Evolutionary conservation across 1,140 invertebrate genomes (phyloP), one percentile per base, ranked within the genome.

Genomic region (Zaprionus vittiger): DNA sequence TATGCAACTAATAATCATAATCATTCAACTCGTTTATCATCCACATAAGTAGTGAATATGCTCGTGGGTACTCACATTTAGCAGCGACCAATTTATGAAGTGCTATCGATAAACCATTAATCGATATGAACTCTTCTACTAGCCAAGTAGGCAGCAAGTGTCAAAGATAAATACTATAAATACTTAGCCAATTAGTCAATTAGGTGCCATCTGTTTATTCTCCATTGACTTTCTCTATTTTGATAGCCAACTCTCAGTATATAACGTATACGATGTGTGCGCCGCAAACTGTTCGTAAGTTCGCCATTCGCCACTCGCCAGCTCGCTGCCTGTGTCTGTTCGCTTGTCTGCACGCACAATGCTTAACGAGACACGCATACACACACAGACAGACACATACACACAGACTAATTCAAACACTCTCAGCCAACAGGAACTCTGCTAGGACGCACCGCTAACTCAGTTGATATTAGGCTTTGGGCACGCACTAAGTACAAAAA

Each of bases 281-380:
- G 84, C 80, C 81, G 84, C 66, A 44, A 71, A 71, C 77, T 71
- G 72, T 84, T 89, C 71, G 85, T 90, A 87, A 87, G 83, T 87
- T 76, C 82, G 69, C 47, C 76, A 57, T 26, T 62, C 38, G 38
- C 62, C 64, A 81, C 34, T 70, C 41, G 52, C 57, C 62, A 22
- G 20, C 52, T 54, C 52, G 20, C 52, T 54, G 20, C 24, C 52
- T 54, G 20, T 56, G 24, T 59, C 62, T 78, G 75, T 64, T 71
- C 78, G 84, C 84, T 89, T 89, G 57, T 55, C 73, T 90, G 79
- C 79, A 90, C 84, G 83, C 78, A 90, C 84, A 57, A 52, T 17
- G 38, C 31, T 55, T 49, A 24, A 54, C 54, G 26, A n/a, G 22
- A 26, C 49, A 62, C 72, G 28, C 47, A 61, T 73, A 78, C 47